A percentile compares a stretch with the other conserved stretches of the same genome.
Conservation (phyloP, 2,797 vertebrate genomes). For the Danionella dracula region DNA sequence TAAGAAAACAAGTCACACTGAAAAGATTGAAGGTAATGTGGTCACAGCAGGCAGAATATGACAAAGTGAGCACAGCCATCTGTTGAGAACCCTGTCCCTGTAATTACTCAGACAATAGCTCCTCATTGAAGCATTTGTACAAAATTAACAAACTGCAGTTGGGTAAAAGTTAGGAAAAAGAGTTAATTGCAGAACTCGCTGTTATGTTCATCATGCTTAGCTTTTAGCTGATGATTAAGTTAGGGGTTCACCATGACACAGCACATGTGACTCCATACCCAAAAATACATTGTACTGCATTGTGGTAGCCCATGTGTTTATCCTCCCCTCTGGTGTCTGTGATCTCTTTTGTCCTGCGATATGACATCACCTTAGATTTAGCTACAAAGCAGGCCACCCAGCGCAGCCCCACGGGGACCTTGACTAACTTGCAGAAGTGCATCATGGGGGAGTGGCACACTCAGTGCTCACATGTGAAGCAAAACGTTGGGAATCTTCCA, state of each 20-base stretch:
- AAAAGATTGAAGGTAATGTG: conserved; percentile 33
- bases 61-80: conserved; percentile 53
- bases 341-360: conserved; percentile 53
- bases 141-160: conserved; percentile 56
- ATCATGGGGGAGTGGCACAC: not conserved
- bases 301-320: conserved; percentile 44
- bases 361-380: conserved; percentile 66
- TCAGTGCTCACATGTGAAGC: not conserved
- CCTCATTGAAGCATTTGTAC: conserved; percentile 46
- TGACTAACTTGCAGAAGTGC: not conserved
- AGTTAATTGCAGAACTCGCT: conserved; percentile 47
- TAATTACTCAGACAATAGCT: conserved; percentile 64
- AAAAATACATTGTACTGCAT: conserved; percentile 28
- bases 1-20: conserved; percentile 44
- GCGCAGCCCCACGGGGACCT: conserved; percentile 31
- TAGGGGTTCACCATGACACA: too few relatives aligned
- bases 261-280: too few relatives aligned
- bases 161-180: conserved; percentile 47
- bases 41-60: conserved; percentile 41
- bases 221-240: conserved; percentile 48
- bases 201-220: conserved; percentile 50
- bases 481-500: not conserved
- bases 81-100: conserved; percentile 57
- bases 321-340: conserved; percentile 47
- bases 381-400: conserved; percentile 52